These are phyloP conservation scores for Lysandra coridon DNA, from an alignment of 2,888 invertebrate species.

Conservation along the genomic window DNA sequence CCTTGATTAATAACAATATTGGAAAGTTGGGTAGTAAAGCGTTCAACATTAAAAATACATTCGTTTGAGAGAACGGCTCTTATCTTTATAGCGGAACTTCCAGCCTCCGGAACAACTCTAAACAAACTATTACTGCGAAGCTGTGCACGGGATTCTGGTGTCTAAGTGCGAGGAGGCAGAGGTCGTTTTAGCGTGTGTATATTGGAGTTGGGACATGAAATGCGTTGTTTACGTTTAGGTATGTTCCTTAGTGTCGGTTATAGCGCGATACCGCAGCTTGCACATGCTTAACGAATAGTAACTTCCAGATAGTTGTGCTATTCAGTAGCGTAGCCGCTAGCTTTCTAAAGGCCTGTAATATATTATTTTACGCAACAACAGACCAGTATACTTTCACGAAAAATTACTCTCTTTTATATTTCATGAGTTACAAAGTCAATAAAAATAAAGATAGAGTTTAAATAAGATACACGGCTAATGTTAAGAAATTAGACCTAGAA, in stretches of 20 bases:
- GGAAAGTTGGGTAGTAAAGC: conserved; percentile 34
- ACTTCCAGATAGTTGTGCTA: background rate
- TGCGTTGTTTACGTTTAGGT: conserved; percentile 26
- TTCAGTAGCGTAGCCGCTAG: too few species aligned
- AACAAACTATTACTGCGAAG: background rate
- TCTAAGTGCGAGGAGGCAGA: background rate
- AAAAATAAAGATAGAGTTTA: too few species aligned
- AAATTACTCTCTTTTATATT: too few species aligned
- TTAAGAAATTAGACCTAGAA: too few species aligned
- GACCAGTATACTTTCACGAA: too few species aligned
- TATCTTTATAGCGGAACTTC: conserved; percentile 69
- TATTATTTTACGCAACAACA: too few species aligned
- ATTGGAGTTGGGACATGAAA: background rate
- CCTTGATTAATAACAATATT: conserved; percentile 20
- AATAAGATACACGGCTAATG: too few species aligned
- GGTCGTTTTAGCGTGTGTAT: background rate
- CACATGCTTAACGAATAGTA: background rate
- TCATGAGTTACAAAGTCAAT: too few species aligned
- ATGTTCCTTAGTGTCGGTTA: conserved; percentile 28
- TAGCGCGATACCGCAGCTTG: conserved; percentile 7
- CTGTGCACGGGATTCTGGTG: background rate
- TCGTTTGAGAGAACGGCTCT: conserved; percentile 64
- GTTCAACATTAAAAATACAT: conserved; percentile 67
- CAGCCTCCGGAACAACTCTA: conserved; percentile 39
- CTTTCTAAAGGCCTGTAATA: too few species aligned